Evolutionary conservation across 2,888 invertebrate genomes (phyloP).

Genomic region (Cerceris rybyensis): DNA sequence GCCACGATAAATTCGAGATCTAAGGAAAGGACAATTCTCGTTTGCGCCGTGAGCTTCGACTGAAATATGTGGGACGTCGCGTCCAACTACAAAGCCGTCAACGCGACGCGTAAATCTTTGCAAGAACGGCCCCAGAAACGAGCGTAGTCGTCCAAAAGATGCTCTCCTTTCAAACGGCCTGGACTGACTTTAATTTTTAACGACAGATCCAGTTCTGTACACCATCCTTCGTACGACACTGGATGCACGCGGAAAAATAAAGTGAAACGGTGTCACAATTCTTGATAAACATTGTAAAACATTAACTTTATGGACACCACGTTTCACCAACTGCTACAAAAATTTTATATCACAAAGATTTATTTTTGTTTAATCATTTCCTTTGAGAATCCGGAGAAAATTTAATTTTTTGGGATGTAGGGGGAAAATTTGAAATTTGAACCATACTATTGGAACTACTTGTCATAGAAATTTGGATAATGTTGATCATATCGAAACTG

Average conservation of each 20-base stretch:
- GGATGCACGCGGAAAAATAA: background rate
- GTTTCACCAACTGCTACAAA: no score
- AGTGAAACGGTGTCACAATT: background rate
- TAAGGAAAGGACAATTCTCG: constrained; percentile 67
- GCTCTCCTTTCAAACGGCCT: constrained; percentile 29
- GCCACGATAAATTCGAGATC: constrained; percentile 73
- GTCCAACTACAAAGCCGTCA: constrained; percentile 75
- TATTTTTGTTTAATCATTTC: no score
- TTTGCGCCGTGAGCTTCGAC: constrained; percentile 50
- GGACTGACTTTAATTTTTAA: constrained; percentile 25
- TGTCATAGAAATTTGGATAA: no score
- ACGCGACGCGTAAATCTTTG: constrained; percentile 73
- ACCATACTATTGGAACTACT: no score
- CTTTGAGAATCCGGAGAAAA: no score
- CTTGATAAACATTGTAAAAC: no score
- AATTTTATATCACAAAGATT: no score
- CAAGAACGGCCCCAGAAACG: constrained; percentile 38
- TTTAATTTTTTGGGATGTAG: no score
- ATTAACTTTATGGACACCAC: no score
- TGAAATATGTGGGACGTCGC: constrained; percentile 68
- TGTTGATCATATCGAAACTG: no score
- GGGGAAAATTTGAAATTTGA: no score
- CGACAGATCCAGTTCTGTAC: constrained; percentile 16
- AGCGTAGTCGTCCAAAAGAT: constrained; percentile 37
- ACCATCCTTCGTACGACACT: background rate